Conservation (phyloP, 2,888 invertebrate genomes). For the Andricus curvator region DNA sequence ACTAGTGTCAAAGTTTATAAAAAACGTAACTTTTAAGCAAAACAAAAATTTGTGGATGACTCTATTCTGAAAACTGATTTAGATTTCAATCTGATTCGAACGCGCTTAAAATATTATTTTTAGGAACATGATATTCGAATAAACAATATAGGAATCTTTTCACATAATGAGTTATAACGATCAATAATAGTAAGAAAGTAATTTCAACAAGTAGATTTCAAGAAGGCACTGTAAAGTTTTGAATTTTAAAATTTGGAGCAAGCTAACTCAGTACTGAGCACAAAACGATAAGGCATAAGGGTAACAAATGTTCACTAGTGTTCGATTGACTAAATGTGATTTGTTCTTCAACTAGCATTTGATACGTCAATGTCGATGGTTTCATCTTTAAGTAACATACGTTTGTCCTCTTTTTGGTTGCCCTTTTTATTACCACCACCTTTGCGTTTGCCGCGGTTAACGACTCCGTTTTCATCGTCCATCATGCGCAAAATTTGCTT, state of each 20-base stretch:
- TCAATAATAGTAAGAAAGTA: constrained; percentile 25
- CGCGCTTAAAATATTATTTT: background rate
- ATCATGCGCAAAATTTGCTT: constrained; percentile 94
- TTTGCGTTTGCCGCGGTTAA: constrained; percentile 84
- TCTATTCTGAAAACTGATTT: background rate
- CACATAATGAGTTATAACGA: background rate
- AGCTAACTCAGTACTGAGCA: background rate
- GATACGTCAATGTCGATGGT: constrained; percentile 74
- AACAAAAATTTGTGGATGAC: no score
- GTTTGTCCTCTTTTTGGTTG: constrained; percentile 77
- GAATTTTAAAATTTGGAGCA: background rate
- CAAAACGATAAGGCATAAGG: constrained; percentile 8
- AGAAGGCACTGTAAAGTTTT: constrained; percentile 17
- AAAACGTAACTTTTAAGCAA: no score
- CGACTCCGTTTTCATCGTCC: constrained; percentile 94
- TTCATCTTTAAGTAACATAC: constrained; percentile 77
- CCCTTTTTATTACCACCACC: constrained; percentile 75
- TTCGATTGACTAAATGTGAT: constrained; percentile 2
- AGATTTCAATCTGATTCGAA: background rate
- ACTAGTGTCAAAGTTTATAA: no score
- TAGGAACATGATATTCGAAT: background rate
- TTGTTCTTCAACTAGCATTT: constrained; percentile 72
- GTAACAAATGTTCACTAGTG: background rate
- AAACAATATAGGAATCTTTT: background rate
- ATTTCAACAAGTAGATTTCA: constrained; percentile 27